phyloP scores from a whole-genome alignment of 2,888 invertebrate genomes.

The Brachyptera risi region DNA sequence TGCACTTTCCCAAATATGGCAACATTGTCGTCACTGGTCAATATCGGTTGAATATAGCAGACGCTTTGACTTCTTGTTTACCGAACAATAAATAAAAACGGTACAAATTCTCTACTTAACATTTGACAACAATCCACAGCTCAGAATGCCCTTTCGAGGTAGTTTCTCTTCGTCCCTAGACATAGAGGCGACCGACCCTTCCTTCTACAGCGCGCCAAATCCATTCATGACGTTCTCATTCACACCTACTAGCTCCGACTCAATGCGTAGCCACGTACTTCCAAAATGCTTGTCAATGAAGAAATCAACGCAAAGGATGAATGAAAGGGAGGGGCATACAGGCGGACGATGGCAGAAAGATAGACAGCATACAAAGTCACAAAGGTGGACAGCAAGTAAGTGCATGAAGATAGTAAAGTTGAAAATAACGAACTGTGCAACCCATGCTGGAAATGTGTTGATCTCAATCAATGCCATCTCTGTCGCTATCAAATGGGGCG shows the following conservation, averaged over 20 bases:
- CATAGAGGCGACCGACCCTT: neutral
- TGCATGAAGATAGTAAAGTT: too few species aligned
- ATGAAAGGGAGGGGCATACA: neutral
- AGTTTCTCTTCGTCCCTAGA: too few species aligned
- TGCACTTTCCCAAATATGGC: too few species aligned
- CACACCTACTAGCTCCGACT: neutral
- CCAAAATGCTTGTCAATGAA: too few species aligned
- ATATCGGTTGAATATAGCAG: too few species aligned
- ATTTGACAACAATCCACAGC: neutral
- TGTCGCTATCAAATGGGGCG: too few species aligned
- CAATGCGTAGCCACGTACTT: constrained; percentile 2
- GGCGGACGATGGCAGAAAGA: constrained; percentile 6
- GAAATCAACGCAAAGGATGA: too few species aligned
- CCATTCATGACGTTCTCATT: neutral
- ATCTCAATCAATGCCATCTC: too few species aligned
- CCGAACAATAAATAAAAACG: constrained; percentile 18
- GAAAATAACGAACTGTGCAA: constrained; percentile 6
- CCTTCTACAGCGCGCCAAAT: neutral
- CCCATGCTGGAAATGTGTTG: too few species aligned
- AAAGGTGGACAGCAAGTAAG: too few species aligned
- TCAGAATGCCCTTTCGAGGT: too few species aligned
- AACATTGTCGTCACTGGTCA: too few species aligned
- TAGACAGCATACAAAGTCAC: constrained; percentile 5
- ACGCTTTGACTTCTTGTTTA: constrained; percentile 2
- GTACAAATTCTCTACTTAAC: neutral